Evolutionary conservation across 2,888 invertebrate species (phyloP).

Genomic region (Tridacna gigas): DNA sequence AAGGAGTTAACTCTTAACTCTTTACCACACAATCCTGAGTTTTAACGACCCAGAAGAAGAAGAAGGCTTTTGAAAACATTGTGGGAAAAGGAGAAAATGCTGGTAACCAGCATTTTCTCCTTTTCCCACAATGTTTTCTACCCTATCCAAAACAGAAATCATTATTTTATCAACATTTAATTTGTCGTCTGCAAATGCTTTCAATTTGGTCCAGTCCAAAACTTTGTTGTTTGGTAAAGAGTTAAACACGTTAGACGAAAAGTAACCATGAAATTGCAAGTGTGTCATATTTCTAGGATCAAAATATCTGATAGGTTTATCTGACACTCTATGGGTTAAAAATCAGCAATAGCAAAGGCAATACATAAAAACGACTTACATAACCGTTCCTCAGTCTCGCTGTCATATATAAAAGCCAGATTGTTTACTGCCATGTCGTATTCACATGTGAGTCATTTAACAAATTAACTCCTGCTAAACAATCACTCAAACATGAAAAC

Average conservation of each 20-base stretch:
- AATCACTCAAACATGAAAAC: background rate
- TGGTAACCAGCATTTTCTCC: constrained; percentile 4
- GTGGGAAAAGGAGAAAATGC: constrained; percentile 9
- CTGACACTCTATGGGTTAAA: too few relatives aligned
- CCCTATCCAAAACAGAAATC: background rate
- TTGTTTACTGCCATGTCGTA: constrained; percentile 58
- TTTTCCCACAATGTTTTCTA: constrained; percentile 9
- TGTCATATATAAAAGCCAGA: constrained; percentile 59
- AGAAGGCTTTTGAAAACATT: too few relatives aligned
- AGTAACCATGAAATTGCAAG: too few relatives aligned
- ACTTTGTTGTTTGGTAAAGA: too few relatives aligned
- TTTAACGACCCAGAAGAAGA: too few relatives aligned
- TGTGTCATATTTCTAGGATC: too few relatives aligned
- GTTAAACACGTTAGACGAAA: too few relatives aligned
- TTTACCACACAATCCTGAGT: too few relatives aligned
- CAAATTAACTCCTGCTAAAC: background rate
- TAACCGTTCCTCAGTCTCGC: constrained; percentile 31
- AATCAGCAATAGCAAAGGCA: too few relatives aligned
- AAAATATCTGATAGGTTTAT: background rate
- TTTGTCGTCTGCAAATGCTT: background rate
- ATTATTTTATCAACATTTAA: too few relatives aligned
- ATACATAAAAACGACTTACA: background rate
- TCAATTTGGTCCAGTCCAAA: background rate
- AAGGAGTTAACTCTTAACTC: background rate
- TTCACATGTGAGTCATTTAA: background rate